Evolutionary conservation across 2,797 vertebrate genomes (phyloP), one percentile per base, ranked within the genome.

Genomic region (Coilia nasus): DNA sequence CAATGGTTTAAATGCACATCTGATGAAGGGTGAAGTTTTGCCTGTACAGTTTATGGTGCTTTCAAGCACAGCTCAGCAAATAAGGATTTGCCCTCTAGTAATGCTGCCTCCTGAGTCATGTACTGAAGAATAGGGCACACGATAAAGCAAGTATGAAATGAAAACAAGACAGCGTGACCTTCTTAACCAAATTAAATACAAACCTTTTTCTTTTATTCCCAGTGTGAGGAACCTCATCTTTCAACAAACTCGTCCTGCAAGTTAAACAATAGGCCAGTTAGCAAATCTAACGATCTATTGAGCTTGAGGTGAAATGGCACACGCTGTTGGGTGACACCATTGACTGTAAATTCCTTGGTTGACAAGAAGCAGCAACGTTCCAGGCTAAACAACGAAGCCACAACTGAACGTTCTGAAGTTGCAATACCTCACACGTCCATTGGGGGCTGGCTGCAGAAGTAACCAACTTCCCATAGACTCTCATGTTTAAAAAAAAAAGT

Each of bases 141-240:
- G 6, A 28, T 82, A 47, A 35, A 59, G 17, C 25, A 67, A 81
- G 60, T 25, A 7, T 62, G 10, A 62, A 62, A n/a, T 62, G 5
- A 62, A 23, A n/a, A 62, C 7, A 23, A n/a, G 71, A 57, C 31
- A 78, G 50, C 2, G 54, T 62, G 7, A 62, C 6, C 15, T 50
- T 14, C 31, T 78, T 14, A 23, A 31, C 5, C 41, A n/a, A 59
- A 19, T 59, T 25, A n/a, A 21, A 41, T 84, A 59, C 83, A 62
- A 87, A 90, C 86, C 85, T 87, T 23, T 82, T 89, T n/a, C 86
- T 90, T 84, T 86, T 90, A 83, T 88, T 75, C 86, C 90, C 83
- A 59, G 81, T 88, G 84, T 90, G 75, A 83, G 44, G 89, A 80
- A 85, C 59, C 59, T 87, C 64, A 21, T 90, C 88, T 71, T 84